Evolutionary conservation across 2,888 invertebrate species (phyloP).

Genomic region (Lycia hirtaria): DNA sequence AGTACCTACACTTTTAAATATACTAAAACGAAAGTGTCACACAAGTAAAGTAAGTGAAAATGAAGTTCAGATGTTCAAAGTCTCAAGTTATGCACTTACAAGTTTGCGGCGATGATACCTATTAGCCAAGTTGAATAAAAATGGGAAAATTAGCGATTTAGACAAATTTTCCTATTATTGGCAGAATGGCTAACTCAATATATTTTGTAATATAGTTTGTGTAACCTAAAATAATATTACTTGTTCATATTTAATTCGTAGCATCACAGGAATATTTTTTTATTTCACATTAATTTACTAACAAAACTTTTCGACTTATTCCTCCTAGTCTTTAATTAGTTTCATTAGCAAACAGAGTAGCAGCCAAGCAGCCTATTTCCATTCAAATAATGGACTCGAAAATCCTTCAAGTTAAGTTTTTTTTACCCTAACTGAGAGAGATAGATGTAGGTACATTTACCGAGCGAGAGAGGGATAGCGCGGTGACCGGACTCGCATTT

Average conservation of each 20-base stretch:
- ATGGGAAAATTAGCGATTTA: too few species aligned
- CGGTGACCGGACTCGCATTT: conserved; percentile 82
- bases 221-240: too few species aligned
- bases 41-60: conserved; percentile 8
- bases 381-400: conserved; percentile 34
- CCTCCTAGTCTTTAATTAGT: conserved; percentile 27
- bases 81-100: conserved; percentile 8
- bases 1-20: too few species aligned
- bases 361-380: conserved; percentile 30
- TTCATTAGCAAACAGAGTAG: conserved; percentile 27
- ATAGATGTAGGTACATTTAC: conserved; percentile 33
- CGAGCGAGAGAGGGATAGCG: conserved; percentile 54
- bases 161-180: too few species aligned
- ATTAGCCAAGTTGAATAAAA: too few species aligned
- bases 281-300: not conserved
- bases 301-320: conserved; percentile 8
- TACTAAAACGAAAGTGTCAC: not conserved
- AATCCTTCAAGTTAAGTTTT: conserved; percentile 65
- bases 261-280: not conserved
- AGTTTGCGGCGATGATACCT: not conserved
- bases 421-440: conserved; percentile 59
- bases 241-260: too few species aligned
- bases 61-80: conserved; percentile 4
- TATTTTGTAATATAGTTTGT: too few species aligned
- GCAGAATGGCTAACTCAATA: too few species aligned